These are phyloP conservation scores for Platycercus adscitus DNA, from an alignment of 2,113 vertebrate genomes.

Conservation along the genomic window DNA sequence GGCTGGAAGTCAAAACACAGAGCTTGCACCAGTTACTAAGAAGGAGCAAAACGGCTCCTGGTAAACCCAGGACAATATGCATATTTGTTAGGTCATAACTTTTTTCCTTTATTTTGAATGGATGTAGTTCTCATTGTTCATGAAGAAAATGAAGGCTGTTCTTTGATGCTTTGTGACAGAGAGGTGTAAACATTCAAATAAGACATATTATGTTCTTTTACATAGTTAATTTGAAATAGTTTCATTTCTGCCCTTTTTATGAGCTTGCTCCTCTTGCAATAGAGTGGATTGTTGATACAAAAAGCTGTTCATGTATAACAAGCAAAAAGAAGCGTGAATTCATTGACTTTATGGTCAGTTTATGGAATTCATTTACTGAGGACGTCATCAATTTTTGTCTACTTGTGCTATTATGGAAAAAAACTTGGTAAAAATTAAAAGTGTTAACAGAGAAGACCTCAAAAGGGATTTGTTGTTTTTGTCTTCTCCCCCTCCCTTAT, in stretches of 20 bases:
- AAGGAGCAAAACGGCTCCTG: no score
- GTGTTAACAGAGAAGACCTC: not conserved
- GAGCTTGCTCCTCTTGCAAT: not conserved
- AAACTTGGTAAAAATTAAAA: not conserved
- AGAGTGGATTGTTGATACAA: not conserved
- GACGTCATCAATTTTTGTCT: not conserved
- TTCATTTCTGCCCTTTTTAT: not conserved
- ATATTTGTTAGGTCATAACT: not conserved
- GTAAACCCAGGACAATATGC: no score
- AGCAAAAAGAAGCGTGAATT: not conserved
- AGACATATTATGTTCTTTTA: not conserved
- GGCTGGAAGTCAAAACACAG: no score
- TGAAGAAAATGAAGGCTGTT: not conserved
- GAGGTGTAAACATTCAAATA: not conserved
- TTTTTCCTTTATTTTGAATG: not conserved
- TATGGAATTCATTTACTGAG: not conserved
- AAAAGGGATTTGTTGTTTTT: not conserved
- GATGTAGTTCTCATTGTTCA: not conserved
- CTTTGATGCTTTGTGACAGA: not conserved
- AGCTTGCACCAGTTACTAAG: no score
- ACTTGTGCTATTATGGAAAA: not conserved
- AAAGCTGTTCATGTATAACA: not conserved
- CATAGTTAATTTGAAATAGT: not conserved
- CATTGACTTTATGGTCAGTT: not conserved
- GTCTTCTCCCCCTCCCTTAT: accelerated